These are phyloP conservation scores for Brevipalpus yothersi DNA, from an alignment of 1,140 invertebrate genomes.

Conservation along the genomic window DNA sequence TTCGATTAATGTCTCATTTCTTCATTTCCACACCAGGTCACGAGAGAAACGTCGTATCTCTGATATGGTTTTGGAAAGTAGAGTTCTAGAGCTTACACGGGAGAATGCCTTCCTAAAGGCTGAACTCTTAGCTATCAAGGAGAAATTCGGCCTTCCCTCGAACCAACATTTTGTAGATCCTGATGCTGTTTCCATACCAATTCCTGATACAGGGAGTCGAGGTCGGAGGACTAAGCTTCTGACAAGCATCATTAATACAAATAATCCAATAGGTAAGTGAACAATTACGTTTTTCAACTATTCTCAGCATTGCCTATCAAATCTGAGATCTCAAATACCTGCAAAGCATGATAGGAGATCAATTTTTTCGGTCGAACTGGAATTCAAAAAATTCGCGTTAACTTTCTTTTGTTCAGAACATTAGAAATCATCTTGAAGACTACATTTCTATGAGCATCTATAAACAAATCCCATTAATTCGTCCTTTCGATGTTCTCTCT, in stretches of 20 bases:
- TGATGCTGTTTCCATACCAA: conserved; percentile 3
- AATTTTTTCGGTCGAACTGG: not conserved
- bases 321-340: not conserved
- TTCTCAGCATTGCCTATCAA: not conserved
- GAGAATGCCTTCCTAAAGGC: conserved; percentile 80
- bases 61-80: conserved; percentile 82
- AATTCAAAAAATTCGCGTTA: not conserved
- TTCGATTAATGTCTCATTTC: not conserved
- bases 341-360: not conserved
- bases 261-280: not conserved
- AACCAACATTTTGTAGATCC: conserved; percentile 5
- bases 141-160: conserved; percentile 44
- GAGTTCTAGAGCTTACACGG: conserved; percentile 75
- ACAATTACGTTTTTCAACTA: not conserved
- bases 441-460: not conserved
- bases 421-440: not conserved
- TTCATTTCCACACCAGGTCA: conserved; percentile 28
- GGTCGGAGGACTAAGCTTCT: conserved; percentile 5
- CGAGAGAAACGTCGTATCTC: conserved; percentile 83
- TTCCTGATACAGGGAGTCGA: conserved; percentile 7
- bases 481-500: not conserved
- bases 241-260: conserved; percentile 1
- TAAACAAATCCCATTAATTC: not conserved
- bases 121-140: conserved; percentile 69
- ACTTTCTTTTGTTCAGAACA: not conserved